Conservation (phyloP, 2,113 vertebrate species). For the Coryphaenoides rupestris region DNA sequence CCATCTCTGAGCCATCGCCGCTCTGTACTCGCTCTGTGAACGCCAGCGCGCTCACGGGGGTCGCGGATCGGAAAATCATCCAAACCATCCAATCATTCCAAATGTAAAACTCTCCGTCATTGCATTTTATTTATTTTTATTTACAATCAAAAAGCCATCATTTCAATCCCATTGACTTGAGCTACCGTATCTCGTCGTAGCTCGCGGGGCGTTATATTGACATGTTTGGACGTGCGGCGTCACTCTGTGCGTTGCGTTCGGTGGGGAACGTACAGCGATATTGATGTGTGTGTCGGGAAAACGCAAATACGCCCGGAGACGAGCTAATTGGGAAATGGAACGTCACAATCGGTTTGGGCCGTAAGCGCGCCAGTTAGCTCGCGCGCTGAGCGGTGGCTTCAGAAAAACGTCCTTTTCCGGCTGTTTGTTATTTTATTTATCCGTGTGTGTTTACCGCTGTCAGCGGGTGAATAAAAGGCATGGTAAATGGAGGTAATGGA, state of each 20-base stretch:
- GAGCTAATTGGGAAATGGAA: slow-evolving; percentile 55
- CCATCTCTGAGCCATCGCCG: slow-evolving; percentile 36
- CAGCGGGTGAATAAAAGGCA: slow-evolving; percentile 61
- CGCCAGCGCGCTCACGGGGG: slow-evolving; percentile 18
- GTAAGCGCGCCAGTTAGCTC: slow-evolving; percentile 24
- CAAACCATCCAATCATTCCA: slow-evolving; percentile 18
- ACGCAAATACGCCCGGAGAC: slow-evolving; percentile 37
- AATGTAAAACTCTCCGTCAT: slow-evolving; percentile 12
- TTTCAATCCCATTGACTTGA: slow-evolving; percentile 26
- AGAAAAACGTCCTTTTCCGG: slow-evolving; percentile 29
- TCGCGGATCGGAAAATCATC: slow-evolving; percentile 23
- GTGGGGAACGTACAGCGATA: slow-evolving; percentile 34
- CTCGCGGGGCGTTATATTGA: slow-evolving; percentile 35
- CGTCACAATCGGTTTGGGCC: slow-evolving; percentile 46
- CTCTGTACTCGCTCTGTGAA: slow-evolving; percentile 18
- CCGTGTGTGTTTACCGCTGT: slow-evolving; percentile 61
- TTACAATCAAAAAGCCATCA: slow-evolving; percentile 50
- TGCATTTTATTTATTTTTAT: too few species aligned
- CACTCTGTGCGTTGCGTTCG: slow-evolving; percentile 34
- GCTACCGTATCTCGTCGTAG: slow-evolving; percentile 48
- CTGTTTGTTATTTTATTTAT: slow-evolving; percentile 49
- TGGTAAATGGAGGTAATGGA: slow-evolving; percentile 69
- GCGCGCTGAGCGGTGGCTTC: neutral
- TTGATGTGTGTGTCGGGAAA: slow-evolving; percentile 48
- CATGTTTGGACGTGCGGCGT: slow-evolving; percentile 37